phyloP scores from a whole-genome alignment of 2,888 invertebrate genomes.

The Drosophila koepferae region DNA sequence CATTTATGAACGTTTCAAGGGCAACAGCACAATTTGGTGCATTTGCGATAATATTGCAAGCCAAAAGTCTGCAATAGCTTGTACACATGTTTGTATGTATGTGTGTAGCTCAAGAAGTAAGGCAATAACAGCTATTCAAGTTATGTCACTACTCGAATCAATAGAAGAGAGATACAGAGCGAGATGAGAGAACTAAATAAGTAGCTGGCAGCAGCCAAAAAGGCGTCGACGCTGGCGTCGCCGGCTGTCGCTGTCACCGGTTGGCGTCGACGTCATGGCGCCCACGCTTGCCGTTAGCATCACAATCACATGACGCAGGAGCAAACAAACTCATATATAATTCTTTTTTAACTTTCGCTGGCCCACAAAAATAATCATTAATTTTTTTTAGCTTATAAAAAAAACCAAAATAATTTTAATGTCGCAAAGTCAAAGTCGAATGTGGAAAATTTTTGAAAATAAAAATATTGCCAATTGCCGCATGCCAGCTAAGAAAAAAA shows the following conservation, averaged over 20 bases:
- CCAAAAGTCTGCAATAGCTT: conserved; percentile 11
- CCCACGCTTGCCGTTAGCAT: conserved; percentile 61
- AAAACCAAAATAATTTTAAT: conserved; percentile 9
- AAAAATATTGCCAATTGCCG: conserved; percentile 38
- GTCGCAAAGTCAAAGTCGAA: conserved; percentile 13
- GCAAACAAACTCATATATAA: conserved; percentile 22
- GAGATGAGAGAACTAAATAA: conserved; percentile 20
- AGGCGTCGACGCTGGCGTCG: conserved; percentile 36
- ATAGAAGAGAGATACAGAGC: neutral
- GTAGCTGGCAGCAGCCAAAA: conserved; percentile 35
- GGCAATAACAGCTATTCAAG: conserved; percentile 8
- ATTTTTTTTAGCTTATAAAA: conserved; percentile 43
- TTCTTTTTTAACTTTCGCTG: conserved; percentile 8
- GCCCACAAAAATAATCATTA: conserved; percentile 48
- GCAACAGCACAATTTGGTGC: conserved; percentile 43
- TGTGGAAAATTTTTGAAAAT: conserved; percentile 58
- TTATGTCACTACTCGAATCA: conserved; percentile 39
- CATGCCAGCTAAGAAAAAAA: conserved; percentile 35
- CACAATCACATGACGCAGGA: conserved; percentile 74
- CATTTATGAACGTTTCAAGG: conserved; percentile 39
- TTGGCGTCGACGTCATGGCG: conserved; percentile 69
- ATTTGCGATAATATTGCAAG: conserved; percentile 27
- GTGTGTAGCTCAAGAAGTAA: neutral
- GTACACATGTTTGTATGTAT: neutral
- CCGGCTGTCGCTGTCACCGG: conserved; percentile 32